Conservation (phyloP, 2,888 invertebrate genomes). For the Malthinus flaveolus region DNA sequence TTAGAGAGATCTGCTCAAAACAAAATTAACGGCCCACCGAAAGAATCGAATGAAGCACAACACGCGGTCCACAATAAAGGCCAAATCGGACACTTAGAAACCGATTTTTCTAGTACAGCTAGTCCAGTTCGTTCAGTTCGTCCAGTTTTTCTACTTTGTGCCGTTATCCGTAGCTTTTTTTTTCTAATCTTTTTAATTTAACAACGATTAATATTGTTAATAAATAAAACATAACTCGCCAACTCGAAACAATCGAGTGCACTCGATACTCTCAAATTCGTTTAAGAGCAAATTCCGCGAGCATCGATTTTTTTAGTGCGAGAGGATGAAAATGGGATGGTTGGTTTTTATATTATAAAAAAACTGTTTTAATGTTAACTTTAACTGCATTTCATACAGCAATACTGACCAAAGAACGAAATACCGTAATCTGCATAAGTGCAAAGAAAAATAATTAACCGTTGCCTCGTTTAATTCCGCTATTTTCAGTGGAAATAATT, state of each 20-base stretch:
- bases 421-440: constrained; percentile 34
- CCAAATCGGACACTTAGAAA: constrained; percentile 11
- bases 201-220: background rate
- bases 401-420: constrained; percentile 30
- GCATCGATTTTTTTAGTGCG: background rate
- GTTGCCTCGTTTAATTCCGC: constrained; percentile 11
- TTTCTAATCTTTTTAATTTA: constrained; percentile 6
- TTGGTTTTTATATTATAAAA: background rate
- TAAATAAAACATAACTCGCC: too few relatives aligned
- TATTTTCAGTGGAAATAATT: constrained; percentile 10
- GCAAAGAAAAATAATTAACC: constrained; percentile 33
- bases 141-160: too few relatives aligned
- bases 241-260: background rate
- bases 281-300: background rate
- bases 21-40: constrained; percentile 21
- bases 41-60: constrained; percentile 22
- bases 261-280: constrained; percentile 1
- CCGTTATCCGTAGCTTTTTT: background rate
- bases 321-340: background rate
- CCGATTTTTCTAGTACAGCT: constrained; percentile 4
- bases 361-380: constrained; percentile 3
- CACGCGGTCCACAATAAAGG: constrained; percentile 9
- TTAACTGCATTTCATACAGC: constrained; percentile 5
- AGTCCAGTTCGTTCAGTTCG: too few relatives aligned
- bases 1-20: constrained; percentile 17